Evolutionary conservation across 2,888 invertebrate genomes (phyloP), one percentile per base, ranked within the genome.

Genomic region (Cremastinae sp.): DNA sequence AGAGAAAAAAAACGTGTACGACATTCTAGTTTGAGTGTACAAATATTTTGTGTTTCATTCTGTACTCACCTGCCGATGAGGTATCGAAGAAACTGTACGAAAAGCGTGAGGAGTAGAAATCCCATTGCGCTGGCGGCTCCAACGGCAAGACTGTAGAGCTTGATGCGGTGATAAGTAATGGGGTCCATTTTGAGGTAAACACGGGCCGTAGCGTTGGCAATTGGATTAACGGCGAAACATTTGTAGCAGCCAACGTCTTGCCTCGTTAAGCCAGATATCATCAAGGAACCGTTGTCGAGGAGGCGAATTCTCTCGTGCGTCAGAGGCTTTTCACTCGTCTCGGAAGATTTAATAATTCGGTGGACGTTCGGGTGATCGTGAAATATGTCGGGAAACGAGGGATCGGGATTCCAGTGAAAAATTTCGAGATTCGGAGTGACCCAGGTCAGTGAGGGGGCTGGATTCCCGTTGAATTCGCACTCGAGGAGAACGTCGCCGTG

Each of bases 181-280:
- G 97, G 97, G 90, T 97, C 96, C 87, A 98, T 94, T 87, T 95
- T 94, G 68, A 97, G 91, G 61, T 94, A 90, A 28, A 97, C 94
- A 83, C 93, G 93, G 53, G 93, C 93, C 0, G 96, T 95, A 34
- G 93, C 91, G 88, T 96, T 97, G 65, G 95, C 95, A 79, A 95
- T 92, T 12, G 96, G 94, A 91, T 97, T 97, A 84, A 94, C 93
- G 47, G 96, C 97, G 86, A 94, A 94, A 88, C 98, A 98, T 76
- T 93, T 93, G 91, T 98, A 98, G 28, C 93, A 91, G 64, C 97
- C 97, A 82, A 95, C 95, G 90, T 97, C 97, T 85, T 94, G 93
- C 80, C 95, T 92, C 45, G 94, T 93, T 73, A 95, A 92, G 80
- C 93, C 92, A 71, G 91, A 91, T 78, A 97, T 94, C 82, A 93